Conservation (phyloP, 2,888 invertebrate species). For the Lypha dubia region DNA sequence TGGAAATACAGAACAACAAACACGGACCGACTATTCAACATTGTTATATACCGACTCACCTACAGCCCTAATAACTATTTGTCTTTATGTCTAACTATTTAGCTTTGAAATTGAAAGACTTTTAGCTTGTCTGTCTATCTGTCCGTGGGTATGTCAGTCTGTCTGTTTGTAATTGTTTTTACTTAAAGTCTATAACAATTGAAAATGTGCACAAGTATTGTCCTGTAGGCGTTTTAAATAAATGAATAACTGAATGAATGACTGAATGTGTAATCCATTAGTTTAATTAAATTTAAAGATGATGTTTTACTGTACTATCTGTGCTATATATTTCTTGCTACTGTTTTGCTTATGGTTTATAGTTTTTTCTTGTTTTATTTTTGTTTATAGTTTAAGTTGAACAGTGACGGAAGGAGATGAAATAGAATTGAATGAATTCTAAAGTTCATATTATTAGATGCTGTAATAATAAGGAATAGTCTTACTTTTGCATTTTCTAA, state of each 20-base stretch:
- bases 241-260: slow-evolving; percentile 30
- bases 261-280: slow-evolving; percentile 61
- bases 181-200: slow-evolving; percentile 54
- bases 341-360: slow-evolving; percentile 25
- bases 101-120: slow-evolving; percentile 20
- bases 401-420: not conserved
- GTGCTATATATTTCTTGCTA: slow-evolving; percentile 20
- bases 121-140: slow-evolving; percentile 3
- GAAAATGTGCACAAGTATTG: slow-evolving; percentile 52
- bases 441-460: too few relatives aligned
- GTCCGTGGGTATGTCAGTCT: too few relatives aligned
- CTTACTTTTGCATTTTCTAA: too few relatives aligned
- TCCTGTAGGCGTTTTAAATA: slow-evolving; percentile 56
- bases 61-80: slow-evolving; percentile 34
- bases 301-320: slow-evolving; percentile 46
- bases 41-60: not conserved
- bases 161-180: slow-evolving; percentile 47
- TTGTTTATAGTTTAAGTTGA: not conserved
- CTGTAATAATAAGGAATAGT: too few relatives aligned
- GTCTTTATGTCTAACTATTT: slow-evolving; percentile 21
- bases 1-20: not conserved
- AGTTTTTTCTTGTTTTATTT: slow-evolving; percentile 3
- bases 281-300: slow-evolving; percentile 69
- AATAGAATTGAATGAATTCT: not conserved
- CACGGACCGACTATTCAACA: not conserved